These are phyloP conservation scores for Protomyctophum bolini DNA, from an alignment of 2,113 vertebrate species.

Conservation along the genomic window DNA sequence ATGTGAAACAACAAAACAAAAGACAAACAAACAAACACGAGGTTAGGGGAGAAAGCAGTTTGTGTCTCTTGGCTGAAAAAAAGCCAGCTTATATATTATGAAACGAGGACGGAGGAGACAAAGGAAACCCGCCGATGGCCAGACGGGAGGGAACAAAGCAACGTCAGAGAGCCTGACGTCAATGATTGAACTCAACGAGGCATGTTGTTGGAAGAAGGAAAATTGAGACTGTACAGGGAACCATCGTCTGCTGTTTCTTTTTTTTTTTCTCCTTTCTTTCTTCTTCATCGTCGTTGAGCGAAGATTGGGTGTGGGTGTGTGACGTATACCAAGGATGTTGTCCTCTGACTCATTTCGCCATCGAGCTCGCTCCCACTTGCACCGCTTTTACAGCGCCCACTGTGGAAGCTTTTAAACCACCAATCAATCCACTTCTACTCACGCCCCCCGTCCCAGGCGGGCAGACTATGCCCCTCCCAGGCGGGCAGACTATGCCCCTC, in stretches of 20 bases:
- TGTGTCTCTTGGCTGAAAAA: conserved; percentile 56
- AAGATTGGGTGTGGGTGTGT: neutral
- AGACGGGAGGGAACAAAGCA: conserved; percentile 30
- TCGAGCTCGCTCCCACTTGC: conserved; percentile 22
- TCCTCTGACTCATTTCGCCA: conserved; percentile 50
- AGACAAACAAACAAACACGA: conserved; percentile 51
- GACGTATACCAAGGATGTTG: neutral
- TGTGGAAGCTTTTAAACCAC: conserved; percentile 41
- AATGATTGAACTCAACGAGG: conserved; percentile 30
- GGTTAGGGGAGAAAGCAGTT: conserved; percentile 49
- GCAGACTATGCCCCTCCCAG: too few relatives aligned
- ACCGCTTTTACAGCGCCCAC: conserved; percentile 46
- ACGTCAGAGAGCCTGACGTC: conserved; percentile 24
- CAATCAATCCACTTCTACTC: conserved; percentile 27
- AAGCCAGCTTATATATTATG: too few relatives aligned
- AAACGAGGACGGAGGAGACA: too few relatives aligned
- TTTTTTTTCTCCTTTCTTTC: neutral
- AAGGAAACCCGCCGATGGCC: neutral
- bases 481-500: too few relatives aligned
- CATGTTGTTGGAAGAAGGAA: neutral
- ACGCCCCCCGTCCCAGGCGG: conserved; percentile 34
- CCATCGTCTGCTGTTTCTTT: conserved; percentile 11
- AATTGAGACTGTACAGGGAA: neutral
- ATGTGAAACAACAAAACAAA: conserved; percentile 64
- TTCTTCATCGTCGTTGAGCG: too few relatives aligned